Conservation (phyloP, 2,113 vertebrate genomes). For the Cnemophilus loriae region DNA sequence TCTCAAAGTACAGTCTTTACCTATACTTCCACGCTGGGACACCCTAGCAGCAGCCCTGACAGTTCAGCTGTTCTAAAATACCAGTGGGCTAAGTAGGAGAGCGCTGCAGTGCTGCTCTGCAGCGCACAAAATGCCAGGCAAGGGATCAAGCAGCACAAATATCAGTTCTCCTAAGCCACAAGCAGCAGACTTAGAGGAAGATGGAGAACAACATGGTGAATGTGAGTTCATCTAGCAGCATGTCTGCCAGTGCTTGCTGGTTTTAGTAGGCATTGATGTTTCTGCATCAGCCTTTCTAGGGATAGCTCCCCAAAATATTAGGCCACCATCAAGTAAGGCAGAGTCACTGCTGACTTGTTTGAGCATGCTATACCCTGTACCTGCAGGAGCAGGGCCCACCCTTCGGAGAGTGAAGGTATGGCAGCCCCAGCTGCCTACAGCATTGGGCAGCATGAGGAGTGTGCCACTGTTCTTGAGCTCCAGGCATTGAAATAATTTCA, state of each 20-base stretch:
- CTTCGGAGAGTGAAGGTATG: fast-evolving
- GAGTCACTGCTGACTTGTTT: neutral
- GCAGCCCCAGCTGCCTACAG: neutral
- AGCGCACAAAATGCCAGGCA: neutral
- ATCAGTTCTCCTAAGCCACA: neutral
- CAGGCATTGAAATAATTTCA: neutral
- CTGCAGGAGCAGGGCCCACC: fast-evolving
- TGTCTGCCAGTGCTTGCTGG: fast-evolving
- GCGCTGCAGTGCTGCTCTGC: fast-evolving
- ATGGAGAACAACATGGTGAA: fast-evolving
- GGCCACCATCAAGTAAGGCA: neutral
- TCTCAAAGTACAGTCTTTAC: neutral
- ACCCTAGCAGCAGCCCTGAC: neutral
- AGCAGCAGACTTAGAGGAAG: neutral
- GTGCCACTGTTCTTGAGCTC: neutral
- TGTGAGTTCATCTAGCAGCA: neutral
- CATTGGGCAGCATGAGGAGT: fast-evolving
- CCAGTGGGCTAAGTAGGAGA: neutral
- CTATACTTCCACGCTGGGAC: neutral
- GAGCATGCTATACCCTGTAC: neutral
- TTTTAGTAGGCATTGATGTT: neutral
- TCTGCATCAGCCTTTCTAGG: neutral
- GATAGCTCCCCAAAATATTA: neutral
- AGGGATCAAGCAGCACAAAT: neutral
- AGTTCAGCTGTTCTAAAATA: neutral